Evolutionary conservation across 2,797 vertebrate genomes (phyloP), one percentile per base, ranked within the genome.

Genomic region (Myotis myotis): DNA sequence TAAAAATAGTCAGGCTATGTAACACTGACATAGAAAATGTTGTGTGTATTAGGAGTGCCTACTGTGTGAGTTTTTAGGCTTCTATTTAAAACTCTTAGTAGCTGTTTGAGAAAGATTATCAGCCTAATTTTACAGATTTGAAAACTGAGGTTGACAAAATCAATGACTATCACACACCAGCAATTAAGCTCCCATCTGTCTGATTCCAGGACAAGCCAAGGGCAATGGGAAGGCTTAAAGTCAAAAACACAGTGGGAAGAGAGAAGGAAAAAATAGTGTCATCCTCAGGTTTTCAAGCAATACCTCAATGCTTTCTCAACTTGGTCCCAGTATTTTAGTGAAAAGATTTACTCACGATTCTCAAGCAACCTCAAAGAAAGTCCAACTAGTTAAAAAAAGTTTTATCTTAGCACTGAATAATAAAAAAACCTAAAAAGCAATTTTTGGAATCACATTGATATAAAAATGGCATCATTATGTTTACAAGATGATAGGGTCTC

Each of bases 361-460:
- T 66, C n/a, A 92, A 83, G 55, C 8, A 90, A 94, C 89, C 87
- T 92, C 17, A 86, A 15, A 33, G 51, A 96, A 93, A 91, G 15
- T 11, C 7, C 62, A 81, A 87, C 13, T 66, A 44, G 12, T 33
- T 91, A 10, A 20, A 89, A 87, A n/a, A 44, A 44, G 9, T 91
- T 96, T 93, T 76, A 89, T 78, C 36, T 80, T 41, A 83, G 41
- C 22, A 74, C 38, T 92, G 94, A 95, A 89, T 91, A 96, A 75
- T 30, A 57, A 66, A 92, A 70, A 33, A 84, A 78, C 17, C 16
- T 84, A 91, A 82, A 88, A 95, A 91, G 53, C 47, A 92, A 89
- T 82, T 91, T 89, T 94, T 74, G 51, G 76, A 88, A 82, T 95
- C 41, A 33, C 19, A 47, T 57, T 85, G 76, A 76, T 87, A 36